A percentile compares a stretch with the other conserved stretches of the same genome.
Evolutionary conservation across 2,888 invertebrate species (phyloP).

Genomic region (Hyposoter didymator): DNA sequence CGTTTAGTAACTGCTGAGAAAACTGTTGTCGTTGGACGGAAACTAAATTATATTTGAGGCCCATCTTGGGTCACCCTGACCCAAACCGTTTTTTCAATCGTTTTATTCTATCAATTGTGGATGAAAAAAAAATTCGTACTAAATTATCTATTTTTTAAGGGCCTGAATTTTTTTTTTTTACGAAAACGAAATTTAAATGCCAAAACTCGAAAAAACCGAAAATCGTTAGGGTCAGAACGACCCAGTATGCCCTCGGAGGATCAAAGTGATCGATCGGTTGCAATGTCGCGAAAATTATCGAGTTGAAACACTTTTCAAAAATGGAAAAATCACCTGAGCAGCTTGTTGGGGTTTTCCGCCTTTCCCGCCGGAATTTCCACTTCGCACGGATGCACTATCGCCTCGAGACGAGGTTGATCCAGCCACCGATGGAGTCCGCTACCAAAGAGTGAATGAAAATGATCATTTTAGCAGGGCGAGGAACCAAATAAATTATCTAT

Average conservation of each 20-base stretch:
- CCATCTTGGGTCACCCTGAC: too few species aligned
- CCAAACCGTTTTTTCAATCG: too few species aligned
- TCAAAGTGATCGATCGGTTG: not conserved
- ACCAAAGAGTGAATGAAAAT: not conserved
- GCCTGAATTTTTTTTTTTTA: too few species aligned
- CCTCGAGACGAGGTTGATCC: constrained; percentile 54
- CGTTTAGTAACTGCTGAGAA: not conserved
- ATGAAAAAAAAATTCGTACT: too few species aligned
- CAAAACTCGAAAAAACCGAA: too few species aligned
- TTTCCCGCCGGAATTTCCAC: constrained; percentile 34
- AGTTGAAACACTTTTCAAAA: not conserved
- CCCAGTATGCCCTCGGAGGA: not conserved
- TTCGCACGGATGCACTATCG: constrained; percentile 42
- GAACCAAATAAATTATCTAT: not conserved
- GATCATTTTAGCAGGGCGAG: not conserved
- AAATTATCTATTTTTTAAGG: too few species aligned
- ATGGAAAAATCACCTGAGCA: constrained; percentile 5
- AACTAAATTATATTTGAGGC: not conserved
- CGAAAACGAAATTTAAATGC: too few species aligned
- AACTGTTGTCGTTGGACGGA: not conserved
- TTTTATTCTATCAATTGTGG: too few species aligned
- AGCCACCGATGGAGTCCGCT: constrained; percentile 43
- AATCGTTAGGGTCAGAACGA: not conserved
- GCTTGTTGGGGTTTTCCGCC: not conserved
- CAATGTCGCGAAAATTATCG: not conserved